Evolutionary conservation across 2,888 invertebrate species (phyloP).

Genomic region (Sinodicranocentrus sp.): DNA sequence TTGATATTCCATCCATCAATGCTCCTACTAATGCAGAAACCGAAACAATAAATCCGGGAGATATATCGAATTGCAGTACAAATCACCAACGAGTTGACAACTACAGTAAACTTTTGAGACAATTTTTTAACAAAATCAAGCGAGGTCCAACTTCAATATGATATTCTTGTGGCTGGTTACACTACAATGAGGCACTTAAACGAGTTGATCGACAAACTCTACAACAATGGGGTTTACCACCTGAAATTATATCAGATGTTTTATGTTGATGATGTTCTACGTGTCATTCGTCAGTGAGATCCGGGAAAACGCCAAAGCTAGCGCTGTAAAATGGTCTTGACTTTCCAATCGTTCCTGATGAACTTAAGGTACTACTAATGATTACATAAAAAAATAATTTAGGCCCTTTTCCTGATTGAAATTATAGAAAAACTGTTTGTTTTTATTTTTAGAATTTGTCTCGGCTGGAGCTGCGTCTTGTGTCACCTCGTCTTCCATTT

Average conservation of each 20-base stretch:
- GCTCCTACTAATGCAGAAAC: too few relatives aligned
- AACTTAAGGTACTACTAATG: background rate
- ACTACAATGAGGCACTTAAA: background rate
- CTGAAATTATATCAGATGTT: background rate
- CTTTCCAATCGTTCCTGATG: constrained; percentile 40
- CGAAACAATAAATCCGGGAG: too few relatives aligned
- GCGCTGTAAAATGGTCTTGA: constrained; percentile 53
- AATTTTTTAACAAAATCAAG: background rate
- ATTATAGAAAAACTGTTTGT: background rate
- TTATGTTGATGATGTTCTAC: background rate
- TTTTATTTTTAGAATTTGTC: constrained; percentile 27
- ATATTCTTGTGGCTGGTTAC: background rate
- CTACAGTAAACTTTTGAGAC: too few relatives aligned
- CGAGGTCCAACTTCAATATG: background rate
- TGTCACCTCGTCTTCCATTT: constrained; percentile 46
- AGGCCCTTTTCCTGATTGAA: background rate
- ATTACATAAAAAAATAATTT: background rate
- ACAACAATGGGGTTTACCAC: background rate
- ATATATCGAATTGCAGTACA: too few relatives aligned
- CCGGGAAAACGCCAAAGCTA: constrained; percentile 29
- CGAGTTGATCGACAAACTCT: background rate
- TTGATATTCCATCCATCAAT: too few relatives aligned
- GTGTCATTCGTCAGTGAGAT: background rate
- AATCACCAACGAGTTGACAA: too few relatives aligned
- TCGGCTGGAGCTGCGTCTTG: constrained; percentile 43